Base-by-base conservation (phyloP, 2,113 vertebrate species). In the Peromyscus leucopus region DNA sequence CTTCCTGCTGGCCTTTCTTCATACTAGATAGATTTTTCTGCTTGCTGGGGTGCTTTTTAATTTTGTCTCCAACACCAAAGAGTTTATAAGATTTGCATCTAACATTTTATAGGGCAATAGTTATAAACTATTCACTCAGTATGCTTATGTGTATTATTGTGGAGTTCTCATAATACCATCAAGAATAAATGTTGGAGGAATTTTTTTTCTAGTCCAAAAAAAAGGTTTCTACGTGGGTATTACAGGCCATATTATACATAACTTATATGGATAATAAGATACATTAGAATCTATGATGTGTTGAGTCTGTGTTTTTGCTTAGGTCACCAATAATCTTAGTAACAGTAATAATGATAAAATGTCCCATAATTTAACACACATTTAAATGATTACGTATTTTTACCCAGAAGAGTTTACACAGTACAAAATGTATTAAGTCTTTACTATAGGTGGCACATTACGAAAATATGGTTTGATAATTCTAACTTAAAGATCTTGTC, bases 141-240 rank as follows among this genome's bases (percentile, higher is more conserved):
- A 90, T 96, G 98, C 93, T 4, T 42, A 28, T 39, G 28, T 69
- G 4, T n/a, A 11, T 55, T 96, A 94, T 24, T 94, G 92, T 76
- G 63, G 76, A 94, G 94, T 93, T 94, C 46, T 96, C 67, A n/a
- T 94, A 97, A 69, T 3, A 24, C 48, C 1, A 92, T n/a, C 42
- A 72, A 55, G 33, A 97, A 51, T 42, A 69, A 59, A n/a, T 10
- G 0, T 92, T 76, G 91, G 74, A 94, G 57, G 76, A 90, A 97
- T 97, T 91, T 96, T 96, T 97, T 19, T 11, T 82, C 90, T 94
- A 65, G 19, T 61, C 42, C 39, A 90, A 28, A 92, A 28, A 92
- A 96, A 96, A 98, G 97, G 92, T 96, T 86, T 97, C 95, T 96
- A 67, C 78, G 22, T 93, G 67, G 79, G 83, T 91, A 97, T 94